phyloP scores from a whole-genome alignment of 2,888 invertebrate genomes.

The Plebejus melissa region DNA sequence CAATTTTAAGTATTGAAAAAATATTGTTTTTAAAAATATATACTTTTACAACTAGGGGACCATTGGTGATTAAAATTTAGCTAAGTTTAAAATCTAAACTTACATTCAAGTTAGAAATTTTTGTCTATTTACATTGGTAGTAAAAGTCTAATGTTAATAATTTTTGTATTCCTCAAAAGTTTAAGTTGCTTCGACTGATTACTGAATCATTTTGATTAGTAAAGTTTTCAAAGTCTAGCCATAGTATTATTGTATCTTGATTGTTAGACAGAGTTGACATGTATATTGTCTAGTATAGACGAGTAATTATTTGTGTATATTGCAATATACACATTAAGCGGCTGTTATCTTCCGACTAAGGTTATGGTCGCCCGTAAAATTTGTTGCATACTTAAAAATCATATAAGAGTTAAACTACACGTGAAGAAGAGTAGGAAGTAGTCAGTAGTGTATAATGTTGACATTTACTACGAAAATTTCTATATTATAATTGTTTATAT shows the following conservation, averaged over 20 bases:
- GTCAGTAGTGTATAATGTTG: background rate
- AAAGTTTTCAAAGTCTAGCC: background rate
- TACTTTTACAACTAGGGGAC: constrained; percentile 30
- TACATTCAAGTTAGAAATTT: constrained; percentile 22
- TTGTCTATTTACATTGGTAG: constrained; percentile 24
- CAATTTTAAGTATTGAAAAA: constrained; percentile 32
- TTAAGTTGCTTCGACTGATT: background rate
- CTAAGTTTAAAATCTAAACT: constrained; percentile 25
- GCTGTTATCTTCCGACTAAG: background rate
- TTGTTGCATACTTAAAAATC: background rate
- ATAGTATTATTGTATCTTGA: background rate
- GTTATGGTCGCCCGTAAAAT: background rate
- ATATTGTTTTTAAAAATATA: constrained; percentile 35
- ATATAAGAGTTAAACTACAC: background rate
- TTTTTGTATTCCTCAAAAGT: background rate
- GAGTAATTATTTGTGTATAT: background rate
- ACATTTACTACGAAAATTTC: background rate
- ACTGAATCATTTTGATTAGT: background rate
- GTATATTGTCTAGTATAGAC: background rate
- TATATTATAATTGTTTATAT: background rate
- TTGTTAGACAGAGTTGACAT: background rate
- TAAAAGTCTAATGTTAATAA: background rate
- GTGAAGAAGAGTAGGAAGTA: background rate
- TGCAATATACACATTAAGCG: background rate
- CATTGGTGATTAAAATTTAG: constrained; percentile 28